Conservation (phyloP, 92 coral and sea anemone species). For the Montipora capitata region DNA sequence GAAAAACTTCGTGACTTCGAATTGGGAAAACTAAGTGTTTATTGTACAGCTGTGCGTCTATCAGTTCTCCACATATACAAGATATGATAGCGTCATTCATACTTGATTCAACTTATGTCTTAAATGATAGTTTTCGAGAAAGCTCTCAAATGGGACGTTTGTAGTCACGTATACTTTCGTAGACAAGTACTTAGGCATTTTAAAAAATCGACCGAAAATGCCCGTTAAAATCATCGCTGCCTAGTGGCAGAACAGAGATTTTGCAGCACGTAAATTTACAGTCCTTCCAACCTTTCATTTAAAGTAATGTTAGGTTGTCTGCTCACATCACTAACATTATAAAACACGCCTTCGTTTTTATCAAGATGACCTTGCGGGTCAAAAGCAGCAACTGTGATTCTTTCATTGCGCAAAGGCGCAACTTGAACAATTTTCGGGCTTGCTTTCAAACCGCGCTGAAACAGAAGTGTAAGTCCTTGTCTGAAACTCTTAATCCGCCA, state of each 20-base stretch:
- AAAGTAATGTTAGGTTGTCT: not conserved
- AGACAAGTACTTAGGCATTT: too few species aligned
- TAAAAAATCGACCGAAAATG: too few species aligned
- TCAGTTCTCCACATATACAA: not conserved
- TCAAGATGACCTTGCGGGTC: conserved; percentile 1
- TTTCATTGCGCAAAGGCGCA: conserved; percentile 7
- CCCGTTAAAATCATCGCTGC: too few species aligned
- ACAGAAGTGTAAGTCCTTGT: conserved; percentile 64
- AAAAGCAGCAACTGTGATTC: not conserved
- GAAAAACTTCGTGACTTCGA: too few species aligned
- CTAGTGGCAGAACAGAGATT: too few species aligned
- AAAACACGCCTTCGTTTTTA: not conserved
- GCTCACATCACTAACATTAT: not conserved
- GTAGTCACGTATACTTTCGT: too few species aligned
- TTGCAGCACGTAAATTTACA: not conserved
- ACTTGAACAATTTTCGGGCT: conserved; percentile 28
- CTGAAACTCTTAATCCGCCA: conserved; percentile 89
- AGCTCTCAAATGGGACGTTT: not conserved
- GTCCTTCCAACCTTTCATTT: not conserved
- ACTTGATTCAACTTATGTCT: conserved; percentile 12
- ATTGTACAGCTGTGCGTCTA: not conserved
- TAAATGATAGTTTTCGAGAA: not conserved
- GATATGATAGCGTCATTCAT: not conserved
- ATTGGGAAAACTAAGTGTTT: too few species aligned
- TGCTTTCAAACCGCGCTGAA: conserved; percentile 22